Conservation (phyloP, 2,113 vertebrate genomes). For the Cairina moschata region DNA sequence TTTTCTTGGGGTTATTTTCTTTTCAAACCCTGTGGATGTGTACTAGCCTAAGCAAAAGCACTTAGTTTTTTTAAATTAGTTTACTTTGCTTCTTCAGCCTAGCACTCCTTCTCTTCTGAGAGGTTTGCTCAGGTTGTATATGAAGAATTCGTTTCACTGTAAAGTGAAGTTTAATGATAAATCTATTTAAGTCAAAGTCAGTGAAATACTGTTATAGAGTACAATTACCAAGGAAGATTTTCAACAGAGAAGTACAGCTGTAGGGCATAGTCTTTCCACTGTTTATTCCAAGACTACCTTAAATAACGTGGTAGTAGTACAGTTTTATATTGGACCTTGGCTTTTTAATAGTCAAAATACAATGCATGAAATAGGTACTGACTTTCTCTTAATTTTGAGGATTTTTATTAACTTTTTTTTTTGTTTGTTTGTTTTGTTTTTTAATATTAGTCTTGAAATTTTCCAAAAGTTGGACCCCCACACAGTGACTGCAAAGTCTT, state of each 20-base stretch:
- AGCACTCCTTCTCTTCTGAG: not conserved
- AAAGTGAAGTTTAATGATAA: not conserved
- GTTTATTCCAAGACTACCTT: not conserved
- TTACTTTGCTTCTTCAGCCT: not conserved
- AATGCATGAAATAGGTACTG: not conserved
- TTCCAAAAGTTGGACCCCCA: conserved; percentile 73
- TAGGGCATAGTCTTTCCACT: not conserved
- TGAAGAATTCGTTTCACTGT: not conserved
- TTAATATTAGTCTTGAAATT: conserved; percentile 68
- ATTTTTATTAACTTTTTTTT: not conserved
- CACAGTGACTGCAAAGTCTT: conserved; percentile 63
- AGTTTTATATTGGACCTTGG: not conserved
- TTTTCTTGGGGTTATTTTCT: not conserved
- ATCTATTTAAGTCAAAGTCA: not conserved
- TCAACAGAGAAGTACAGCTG: not conserved
- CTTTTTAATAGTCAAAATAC: not conserved
- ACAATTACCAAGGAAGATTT: not conserved
- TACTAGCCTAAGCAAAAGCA: not conserved
- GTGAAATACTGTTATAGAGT: not conserved
- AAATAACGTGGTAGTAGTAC: not conserved
- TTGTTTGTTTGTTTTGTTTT: too few species aligned
- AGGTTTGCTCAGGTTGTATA: not conserved
- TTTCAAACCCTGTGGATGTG: not conserved
- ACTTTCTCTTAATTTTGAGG: not conserved
- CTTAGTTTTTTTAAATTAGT: not conserved